Base-by-base conservation (phyloP, 2,888 invertebrate genomes). In the Ethmia dodecea region DNA sequence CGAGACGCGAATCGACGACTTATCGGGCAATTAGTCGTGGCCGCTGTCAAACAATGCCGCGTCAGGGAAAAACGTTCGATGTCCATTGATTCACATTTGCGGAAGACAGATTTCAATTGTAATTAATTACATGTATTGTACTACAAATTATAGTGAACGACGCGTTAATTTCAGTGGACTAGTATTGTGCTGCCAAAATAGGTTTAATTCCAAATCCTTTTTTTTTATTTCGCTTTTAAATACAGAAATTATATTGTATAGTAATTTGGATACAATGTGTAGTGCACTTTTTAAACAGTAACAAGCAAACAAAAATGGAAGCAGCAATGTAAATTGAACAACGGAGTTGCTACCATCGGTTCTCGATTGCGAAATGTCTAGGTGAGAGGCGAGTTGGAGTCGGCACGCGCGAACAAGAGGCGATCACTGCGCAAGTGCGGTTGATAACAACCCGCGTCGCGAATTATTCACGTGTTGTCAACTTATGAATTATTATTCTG, bases 1-100 rank as follows among this genome's bases (percentile, higher is more conserved):
- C 83, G 84, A 84, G 84, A 83, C 79, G 79, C 79, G 79, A 83
- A 84, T 84, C 81, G 83, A 79, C 84, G 83, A 83, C 80, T 86
- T 86, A 84, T 84, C 84, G 84, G 79, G 76, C 84, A 84, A 84
- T 84, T 86, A 86, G 83, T 83, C 75, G 79, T 72, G 70, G 70
- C 70, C 66, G 70, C 71, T 76, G 71, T 75, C 77, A 74, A 74
- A 73, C 68, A 61, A 62, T 70, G 55, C 60, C 50, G 52, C 67
- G 78, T 55, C 44, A 35, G 47, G 43, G 49, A 63, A 55, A 63
- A 57, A 47, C 65, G 61, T 68, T 63, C 52, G 47, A 45, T 52
- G 54, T 83, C 76, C 83, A 81, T 75, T 75, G 79, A 64, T 52
- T 57, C 43, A 40, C 51, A 42, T 42, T 45, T 48, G 3, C 11